A percentile compares a stretch with the other conserved stretches of the same genome.
Evolutionary conservation across 2,888 invertebrate genomes (phyloP).

Genomic region (Anorthoa munda): DNA sequence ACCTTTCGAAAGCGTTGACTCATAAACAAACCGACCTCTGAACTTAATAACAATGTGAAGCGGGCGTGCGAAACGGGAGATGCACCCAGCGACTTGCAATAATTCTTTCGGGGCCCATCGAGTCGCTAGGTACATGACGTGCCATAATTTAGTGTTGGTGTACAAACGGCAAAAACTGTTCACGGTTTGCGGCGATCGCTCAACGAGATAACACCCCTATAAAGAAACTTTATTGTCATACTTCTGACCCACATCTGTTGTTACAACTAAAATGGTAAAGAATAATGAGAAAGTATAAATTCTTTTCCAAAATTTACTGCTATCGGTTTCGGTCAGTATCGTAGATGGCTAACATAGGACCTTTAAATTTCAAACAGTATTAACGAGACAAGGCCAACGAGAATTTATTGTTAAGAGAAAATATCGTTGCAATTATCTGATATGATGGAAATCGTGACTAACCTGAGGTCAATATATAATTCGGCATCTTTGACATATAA

Average conservation of each 20-base stretch:
- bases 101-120: constrained; percentile 86
- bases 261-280: constrained; percentile 79
- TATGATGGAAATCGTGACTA: constrained; percentile 84
- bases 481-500: constrained; percentile 83
- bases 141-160: constrained; percentile 79
- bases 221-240: constrained; percentile 80
- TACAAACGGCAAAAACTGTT: constrained; percentile 80
- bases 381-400: constrained; percentile 79
- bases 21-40: constrained; percentile 90
- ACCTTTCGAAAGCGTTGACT: constrained; percentile 89
- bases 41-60: constrained; percentile 90
- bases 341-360: constrained; percentile 46
- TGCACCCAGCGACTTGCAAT: constrained; percentile 86
- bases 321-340: constrained; percentile 48
- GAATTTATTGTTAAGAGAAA: constrained; percentile 83
- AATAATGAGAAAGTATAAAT: constrained; percentile 74
- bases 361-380: constrained; percentile 49
- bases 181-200: constrained; percentile 79
- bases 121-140: constrained; percentile 82
- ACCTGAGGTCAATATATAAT: constrained; percentile 82
- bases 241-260: constrained; percentile 83
- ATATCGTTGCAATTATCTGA: constrained; percentile 84
- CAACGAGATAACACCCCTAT: constrained; percentile 80
- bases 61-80: constrained; percentile 90
- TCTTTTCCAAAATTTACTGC: constrained; percentile 51